Evolutionary conservation across 2,797 vertebrate species (phyloP).

Genomic region (Hemitrygon akajei): DNA sequence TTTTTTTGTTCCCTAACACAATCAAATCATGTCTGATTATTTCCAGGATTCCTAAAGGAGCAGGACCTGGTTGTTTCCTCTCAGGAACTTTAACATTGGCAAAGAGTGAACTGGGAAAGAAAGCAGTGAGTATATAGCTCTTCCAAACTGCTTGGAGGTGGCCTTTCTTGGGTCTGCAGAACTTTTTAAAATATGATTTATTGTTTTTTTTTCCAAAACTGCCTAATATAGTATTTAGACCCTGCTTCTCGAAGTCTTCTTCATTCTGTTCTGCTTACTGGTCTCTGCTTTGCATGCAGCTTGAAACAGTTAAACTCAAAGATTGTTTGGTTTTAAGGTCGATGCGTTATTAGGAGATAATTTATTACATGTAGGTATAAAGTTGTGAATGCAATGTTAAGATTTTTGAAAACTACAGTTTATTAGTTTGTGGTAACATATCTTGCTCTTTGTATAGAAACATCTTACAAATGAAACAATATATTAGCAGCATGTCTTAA

Average conservation of each 20-base stretch:
- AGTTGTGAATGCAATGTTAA: neutral
- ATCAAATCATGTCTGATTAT: neutral
- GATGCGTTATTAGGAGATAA: neutral
- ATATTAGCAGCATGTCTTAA: neutral
- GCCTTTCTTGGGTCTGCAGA: neutral
- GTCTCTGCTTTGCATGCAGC: conserved; percentile 13
- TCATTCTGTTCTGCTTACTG: neutral
- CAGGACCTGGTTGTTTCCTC: conserved; percentile 87
- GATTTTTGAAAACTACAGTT: neutral
- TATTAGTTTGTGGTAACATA: neutral
- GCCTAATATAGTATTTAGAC: neutral
- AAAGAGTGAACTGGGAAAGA: conserved; percentile 94
- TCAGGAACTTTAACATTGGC: conserved; percentile 81
- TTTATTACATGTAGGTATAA: neutral
- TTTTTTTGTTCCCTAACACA: neutral
- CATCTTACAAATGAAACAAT: neutral
- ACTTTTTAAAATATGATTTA: neutral
- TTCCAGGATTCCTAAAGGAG: conserved; percentile 86
- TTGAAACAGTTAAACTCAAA: neutral
- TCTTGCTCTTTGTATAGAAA: neutral
- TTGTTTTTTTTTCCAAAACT: conserved; percentile 1
- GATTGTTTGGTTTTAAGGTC: neutral
- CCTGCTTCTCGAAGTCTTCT: conserved; percentile 8
- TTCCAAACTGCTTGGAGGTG: conserved; percentile 19
- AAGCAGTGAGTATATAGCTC: conserved; percentile 82